Evolutionary conservation across 2,113 vertebrate species (phyloP), one percentile per base, ranked within the genome.

Genomic region (Rhinopomastus cyanomelas): DNA sequence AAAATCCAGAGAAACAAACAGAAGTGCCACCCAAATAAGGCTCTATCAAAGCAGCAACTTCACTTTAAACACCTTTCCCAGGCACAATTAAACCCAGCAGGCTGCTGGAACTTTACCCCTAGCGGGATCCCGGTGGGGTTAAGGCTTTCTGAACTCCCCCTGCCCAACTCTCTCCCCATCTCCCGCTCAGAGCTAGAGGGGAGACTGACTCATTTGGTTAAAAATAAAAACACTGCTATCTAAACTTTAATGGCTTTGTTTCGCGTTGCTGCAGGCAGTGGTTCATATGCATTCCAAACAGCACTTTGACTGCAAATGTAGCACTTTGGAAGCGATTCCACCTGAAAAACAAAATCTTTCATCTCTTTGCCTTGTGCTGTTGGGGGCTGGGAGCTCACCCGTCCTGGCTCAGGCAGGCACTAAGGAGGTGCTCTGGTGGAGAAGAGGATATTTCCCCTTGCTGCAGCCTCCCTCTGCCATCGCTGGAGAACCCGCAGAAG

Each of bases 191-290:
- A 95, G 90, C 90, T 64, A 4, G 74, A 95, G 92, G 88, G 81
- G 46, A 90, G 67, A 83, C 78, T 96, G 97, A 95, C 83, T 97
- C 96, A 97, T 97, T 96, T 95, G 87, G 92, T 97, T 96, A 96
- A 97, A 97, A 96, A 97, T 94, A 96, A 97, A 97, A 97, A 93
- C 91, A 96, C 65, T 30, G 71, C 92, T 89, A 74, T 96, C 94
- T 96, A 94, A 94, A 79, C 92, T 96, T 92, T 95, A 95, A 96
- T 94, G 92, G 88, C 89, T 97, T 95, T 96, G 94, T 92, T 97
- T 94, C 88, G 64, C 64, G 30, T 95, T 93, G 87, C 92, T 92
- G 95, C 95, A 95, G 95, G 95, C 96, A 81, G 90, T 60, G 88
- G 65, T 87, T 83, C 89, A 91, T 94, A 90, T 82, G 93, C 88